phyloP scores from a whole-genome alignment of 2,888 invertebrate genomes.

The Corythucha ciliata region DNA sequence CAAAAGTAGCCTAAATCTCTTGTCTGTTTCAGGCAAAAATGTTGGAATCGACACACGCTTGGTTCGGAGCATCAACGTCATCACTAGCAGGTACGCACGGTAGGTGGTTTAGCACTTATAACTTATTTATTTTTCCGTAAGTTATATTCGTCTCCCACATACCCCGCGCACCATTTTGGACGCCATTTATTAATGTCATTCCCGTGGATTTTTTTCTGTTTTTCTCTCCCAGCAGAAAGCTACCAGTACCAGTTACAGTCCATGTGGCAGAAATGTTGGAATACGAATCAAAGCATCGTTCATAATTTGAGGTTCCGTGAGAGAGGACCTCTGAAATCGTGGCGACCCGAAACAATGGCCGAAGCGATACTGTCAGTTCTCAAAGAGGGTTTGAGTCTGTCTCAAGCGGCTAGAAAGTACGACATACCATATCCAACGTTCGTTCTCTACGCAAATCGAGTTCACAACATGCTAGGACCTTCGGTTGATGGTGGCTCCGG shows the following conservation, averaged over 20 bases:
- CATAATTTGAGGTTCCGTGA: conserved; percentile 86
- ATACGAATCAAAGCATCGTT: conserved; percentile 81
- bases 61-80: conserved; percentile 83
- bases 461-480: conserved; percentile 88
- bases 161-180: too few relatives aligned
- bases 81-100: conserved; percentile 78
- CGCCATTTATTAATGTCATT: too few relatives aligned
- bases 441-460: conserved; percentile 83
- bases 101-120: conserved; percentile 22
- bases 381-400: conserved; percentile 78
- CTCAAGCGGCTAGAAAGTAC: conserved; percentile 85
- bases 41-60: conserved; percentile 83
- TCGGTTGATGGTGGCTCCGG: conserved; percentile 84
- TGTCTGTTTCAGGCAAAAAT: conserved; percentile 65
- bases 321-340: conserved; percentile 83
- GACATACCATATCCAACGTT: conserved; percentile 93
- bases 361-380: conserved; percentile 88
- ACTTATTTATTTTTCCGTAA: conserved; percentile 33
- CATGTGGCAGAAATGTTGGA: conserved; percentile 95
- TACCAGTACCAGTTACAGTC: conserved; percentile 91
- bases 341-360: conserved; percentile 91
- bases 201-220: conserved; percentile 12
- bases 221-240: conserved; percentile 63
- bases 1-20: background rate
- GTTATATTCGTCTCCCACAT: too few relatives aligned